A percentile compares a stretch with the other conserved stretches of the same genome.
Evolutionary conservation across 2,113 vertebrate species (phyloP).

Genomic region (Cynopterus brachyotis): DNA sequence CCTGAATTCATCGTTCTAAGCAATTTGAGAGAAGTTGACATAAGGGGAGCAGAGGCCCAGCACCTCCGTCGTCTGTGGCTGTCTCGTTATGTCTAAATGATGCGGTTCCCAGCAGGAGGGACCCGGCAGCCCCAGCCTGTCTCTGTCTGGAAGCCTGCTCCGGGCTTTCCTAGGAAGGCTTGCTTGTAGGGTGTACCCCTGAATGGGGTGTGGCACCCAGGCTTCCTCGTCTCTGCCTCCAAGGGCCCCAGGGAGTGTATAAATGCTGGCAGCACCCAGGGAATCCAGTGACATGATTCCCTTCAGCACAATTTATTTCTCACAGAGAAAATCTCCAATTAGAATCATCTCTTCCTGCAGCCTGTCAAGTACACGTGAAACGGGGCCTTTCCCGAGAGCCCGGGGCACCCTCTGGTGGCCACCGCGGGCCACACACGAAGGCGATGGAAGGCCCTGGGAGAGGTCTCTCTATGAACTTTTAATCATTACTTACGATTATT

Average conservation of each 20-base stretch:
- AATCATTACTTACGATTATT: neutral
- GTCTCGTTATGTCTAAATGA: constrained; percentile 34
- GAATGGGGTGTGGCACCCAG: neutral
- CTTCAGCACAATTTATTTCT: neutral
- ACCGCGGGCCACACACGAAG: neutral
- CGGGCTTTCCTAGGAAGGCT: neutral
- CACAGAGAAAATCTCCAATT: constrained; percentile 22
- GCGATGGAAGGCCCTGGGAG: neutral
- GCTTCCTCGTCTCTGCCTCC: neutral
- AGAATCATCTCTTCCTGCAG: neutral
- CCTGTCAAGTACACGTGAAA: constrained; percentile 34
- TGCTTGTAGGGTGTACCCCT: constrained; percentile 31
- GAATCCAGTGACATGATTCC: neutral
- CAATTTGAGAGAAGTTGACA: constrained; percentile 35
- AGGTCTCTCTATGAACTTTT: neutral
- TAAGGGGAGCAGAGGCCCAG: neutral
- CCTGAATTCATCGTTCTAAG: constrained; percentile 57
- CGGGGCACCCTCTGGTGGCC: constrained; percentile 40
- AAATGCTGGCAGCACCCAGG: neutral
- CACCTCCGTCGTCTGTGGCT: constrained; percentile 29
- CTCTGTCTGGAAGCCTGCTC: neutral
- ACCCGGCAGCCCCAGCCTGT: neutral
- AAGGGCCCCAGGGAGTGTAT: neutral
- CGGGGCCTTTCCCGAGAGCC: neutral
- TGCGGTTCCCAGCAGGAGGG: constrained; percentile 2